Evolutionary conservation across 2,888 invertebrate species (phyloP).

Genomic region (Sinhomidia bicolor): DNA sequence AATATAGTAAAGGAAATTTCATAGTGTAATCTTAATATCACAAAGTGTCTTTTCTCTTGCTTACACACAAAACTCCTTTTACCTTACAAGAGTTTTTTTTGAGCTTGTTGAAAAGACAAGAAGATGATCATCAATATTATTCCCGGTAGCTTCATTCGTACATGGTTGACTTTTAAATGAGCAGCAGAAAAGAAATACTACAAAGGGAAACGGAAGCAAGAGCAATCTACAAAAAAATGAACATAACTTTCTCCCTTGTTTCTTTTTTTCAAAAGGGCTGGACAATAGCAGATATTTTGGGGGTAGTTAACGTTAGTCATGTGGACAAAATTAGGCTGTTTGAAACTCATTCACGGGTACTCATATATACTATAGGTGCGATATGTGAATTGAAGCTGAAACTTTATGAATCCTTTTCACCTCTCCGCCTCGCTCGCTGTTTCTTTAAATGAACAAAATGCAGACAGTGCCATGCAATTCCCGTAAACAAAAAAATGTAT

Average conservation of each 20-base stretch:
- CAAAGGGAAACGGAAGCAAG: not conserved
- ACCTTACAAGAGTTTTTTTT: not conserved
- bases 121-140: no score
- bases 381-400: not conserved
- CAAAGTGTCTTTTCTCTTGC: no score
- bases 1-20: conserved; percentile 63
- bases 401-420: not conserved
- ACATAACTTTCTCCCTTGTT: not conserved
- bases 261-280: not conserved
- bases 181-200: not conserved
- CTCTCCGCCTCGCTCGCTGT: no score
- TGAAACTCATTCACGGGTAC: no score
- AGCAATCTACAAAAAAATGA: not conserved
- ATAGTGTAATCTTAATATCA: not conserved
- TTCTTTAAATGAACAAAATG: not conserved
- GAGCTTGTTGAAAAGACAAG: not conserved
- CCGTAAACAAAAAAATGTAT: conserved; percentile 33
- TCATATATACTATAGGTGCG: not conserved
- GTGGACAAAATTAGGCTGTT: conserved; percentile 15
- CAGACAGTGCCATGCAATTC: not conserved
- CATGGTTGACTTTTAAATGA: conserved; percentile 43
- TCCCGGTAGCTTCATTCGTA: conserved; percentile 17
- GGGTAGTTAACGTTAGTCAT: conserved; percentile 53
- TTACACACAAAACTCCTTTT: no score
- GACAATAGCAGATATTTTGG: not conserved